These are phyloP conservation scores for Anhinga rufa DNA, from an alignment of 2,113 vertebrate species.

Conservation along the genomic window DNA sequence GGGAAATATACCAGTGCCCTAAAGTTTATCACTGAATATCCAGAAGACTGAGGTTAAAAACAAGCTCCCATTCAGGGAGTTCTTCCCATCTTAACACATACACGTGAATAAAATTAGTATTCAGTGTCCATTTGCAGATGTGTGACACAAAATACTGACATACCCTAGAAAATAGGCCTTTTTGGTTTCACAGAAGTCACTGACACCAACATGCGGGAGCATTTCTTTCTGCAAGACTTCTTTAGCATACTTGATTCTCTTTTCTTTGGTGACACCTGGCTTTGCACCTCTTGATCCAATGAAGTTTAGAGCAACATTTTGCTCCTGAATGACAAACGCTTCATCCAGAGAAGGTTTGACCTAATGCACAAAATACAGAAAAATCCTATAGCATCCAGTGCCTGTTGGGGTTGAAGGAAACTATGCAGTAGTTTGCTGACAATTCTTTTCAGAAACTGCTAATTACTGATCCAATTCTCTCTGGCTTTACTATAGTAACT, in stretches of 20 bases:
- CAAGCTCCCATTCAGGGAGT: neutral
- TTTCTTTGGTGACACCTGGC: conserved; percentile 96
- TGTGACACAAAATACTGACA: conserved; percentile 33
- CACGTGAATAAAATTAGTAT: neutral
- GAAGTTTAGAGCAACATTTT: conserved; percentile 97
- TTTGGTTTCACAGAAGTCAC: conserved; percentile 99
- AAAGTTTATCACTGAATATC: neutral
- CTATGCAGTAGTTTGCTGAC: neutral
- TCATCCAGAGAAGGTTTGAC: conserved; percentile 98
- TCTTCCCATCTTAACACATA: neutral
- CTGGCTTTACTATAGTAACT: neutral
- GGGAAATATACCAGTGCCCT: neutral
- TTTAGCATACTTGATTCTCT: conserved; percentile 97
- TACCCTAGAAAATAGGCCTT: conserved; percentile 98
- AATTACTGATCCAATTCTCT: neutral
- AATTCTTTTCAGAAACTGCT: neutral
- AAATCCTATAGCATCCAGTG: neutral
- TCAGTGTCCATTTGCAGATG: neutral
- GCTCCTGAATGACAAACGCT: conserved; percentile 98
- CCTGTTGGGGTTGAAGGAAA: neutral
- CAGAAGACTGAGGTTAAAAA: neutral
- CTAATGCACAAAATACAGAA: conserved; percentile 46
- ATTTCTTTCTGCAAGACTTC: conserved; percentile 98
- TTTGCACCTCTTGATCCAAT: conserved; percentile 98
- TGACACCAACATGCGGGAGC: conserved; percentile 96